These are phyloP conservation scores for Apodemia mormo DNA, from an alignment of 2,888 invertebrate genomes.

Conservation along the genomic window DNA sequence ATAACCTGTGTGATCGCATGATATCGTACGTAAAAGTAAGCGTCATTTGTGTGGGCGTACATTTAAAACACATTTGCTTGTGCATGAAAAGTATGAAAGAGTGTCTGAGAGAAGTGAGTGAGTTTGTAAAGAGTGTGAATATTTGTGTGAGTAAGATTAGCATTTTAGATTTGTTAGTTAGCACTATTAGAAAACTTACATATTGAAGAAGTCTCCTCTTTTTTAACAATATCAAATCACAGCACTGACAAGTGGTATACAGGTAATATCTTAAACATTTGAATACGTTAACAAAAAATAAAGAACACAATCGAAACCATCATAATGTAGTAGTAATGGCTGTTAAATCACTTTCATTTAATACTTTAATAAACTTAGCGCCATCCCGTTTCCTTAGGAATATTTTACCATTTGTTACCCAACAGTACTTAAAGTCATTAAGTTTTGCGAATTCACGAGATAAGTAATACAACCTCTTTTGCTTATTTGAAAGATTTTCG, in stretches of 20 bases:
- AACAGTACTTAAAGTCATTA: conserved; percentile 16
- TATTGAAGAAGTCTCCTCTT: neutral
- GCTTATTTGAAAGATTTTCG: conserved; percentile 4
- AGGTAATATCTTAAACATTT: neutral
- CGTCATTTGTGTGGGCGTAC: no score
- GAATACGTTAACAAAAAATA: neutral
- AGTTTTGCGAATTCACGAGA: conserved; percentile 9
- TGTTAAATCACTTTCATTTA: conserved; percentile 14
- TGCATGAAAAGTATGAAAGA: neutral
- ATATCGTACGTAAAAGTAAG: no score
- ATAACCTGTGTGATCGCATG: no score
- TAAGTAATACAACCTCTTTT: conserved; percentile 12
- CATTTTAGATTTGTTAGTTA: neutral
- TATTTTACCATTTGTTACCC: conserved; percentile 18
- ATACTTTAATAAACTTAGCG: conserved; percentile 10
- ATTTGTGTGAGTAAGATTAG: neutral
- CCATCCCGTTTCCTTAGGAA: conserved; percentile 9
- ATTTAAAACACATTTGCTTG: neutral
- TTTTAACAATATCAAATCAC: neutral
- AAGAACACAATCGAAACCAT: neutral
- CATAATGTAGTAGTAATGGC: neutral
- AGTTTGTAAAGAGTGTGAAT: neutral
- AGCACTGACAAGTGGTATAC: neutral
- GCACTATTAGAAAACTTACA: neutral
- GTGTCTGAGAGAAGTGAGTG: neutral